Evolutionary conservation across 2,113 vertebrate genomes (phyloP).

Genomic region (rabbit (Oryctolagus cuniculus)): mOryCun1.1 NC_091438.1:132989501-132990000

Average conservation of each 20-base stretch:
- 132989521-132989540: conserved; percentile 42
- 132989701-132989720: too few relatives aligned
- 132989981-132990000: background rate
- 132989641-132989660: background rate
- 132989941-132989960: background rate
- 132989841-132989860: background rate
- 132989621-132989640: conserved; percentile 13
- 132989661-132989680: conserved; percentile 43
- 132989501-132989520: conserved; percentile 22
- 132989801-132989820: background rate
- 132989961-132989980: background rate
- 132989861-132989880: background rate
- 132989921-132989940: background rate
- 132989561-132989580: conserved; percentile 27
- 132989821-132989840: background rate
- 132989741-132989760: conserved; percentile 25
- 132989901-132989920: background rate
- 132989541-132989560: background rate
- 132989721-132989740: conserved; percentile 41
- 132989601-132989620: conserved; percentile 38
- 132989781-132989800: background rate
- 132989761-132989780: background rate
- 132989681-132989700: conserved; percentile 30
- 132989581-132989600: conserved; percentile 19
- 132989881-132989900: background rate